Evolutionary conservation across 2,113 vertebrate species (phyloP).

Genomic region (Nasalis larvatus): DNA sequence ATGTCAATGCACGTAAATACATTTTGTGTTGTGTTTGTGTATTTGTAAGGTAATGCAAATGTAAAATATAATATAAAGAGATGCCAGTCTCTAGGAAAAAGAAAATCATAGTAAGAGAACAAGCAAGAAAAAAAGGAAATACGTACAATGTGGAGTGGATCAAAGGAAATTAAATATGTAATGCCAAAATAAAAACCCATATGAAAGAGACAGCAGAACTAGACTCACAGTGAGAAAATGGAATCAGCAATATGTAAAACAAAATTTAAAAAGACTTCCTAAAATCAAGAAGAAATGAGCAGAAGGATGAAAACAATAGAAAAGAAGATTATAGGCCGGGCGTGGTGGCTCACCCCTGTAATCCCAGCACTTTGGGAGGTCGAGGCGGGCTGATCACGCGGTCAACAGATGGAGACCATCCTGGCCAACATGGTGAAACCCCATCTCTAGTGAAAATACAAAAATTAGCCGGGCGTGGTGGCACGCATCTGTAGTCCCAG

Average conservation of each 20-base stretch:
- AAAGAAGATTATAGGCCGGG: background rate
- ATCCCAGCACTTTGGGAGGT: too few relatives aligned
- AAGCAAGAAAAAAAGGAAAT: background rate
- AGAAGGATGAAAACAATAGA: background rate
- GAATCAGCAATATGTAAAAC: background rate
- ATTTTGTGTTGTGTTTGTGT: background rate
- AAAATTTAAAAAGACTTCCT: background rate
- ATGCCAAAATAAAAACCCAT: background rate
- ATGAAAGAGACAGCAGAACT: background rate
- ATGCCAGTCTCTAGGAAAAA: background rate
- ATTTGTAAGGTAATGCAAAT: background rate
- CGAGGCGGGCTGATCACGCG: too few relatives aligned
- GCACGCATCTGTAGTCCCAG: too few relatives aligned
- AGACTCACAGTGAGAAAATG: background rate
- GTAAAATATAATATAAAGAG: background rate
- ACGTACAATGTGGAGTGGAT: background rate
- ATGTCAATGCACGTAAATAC: background rate
- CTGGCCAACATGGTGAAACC: too few relatives aligned
- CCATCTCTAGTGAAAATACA: too few relatives aligned
- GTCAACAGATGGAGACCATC: too few relatives aligned
- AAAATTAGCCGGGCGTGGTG: too few relatives aligned
- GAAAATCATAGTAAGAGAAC: background rate
- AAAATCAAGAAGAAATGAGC: background rate
- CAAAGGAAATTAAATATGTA: background rate
- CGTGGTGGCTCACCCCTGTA: too few relatives aligned